Percentiles rank a stretch among this genome's conserved stretches.
Evolutionary conservation across 1,140 invertebrate species (phyloP).

Genomic region (Hestina assimilis): DNA sequence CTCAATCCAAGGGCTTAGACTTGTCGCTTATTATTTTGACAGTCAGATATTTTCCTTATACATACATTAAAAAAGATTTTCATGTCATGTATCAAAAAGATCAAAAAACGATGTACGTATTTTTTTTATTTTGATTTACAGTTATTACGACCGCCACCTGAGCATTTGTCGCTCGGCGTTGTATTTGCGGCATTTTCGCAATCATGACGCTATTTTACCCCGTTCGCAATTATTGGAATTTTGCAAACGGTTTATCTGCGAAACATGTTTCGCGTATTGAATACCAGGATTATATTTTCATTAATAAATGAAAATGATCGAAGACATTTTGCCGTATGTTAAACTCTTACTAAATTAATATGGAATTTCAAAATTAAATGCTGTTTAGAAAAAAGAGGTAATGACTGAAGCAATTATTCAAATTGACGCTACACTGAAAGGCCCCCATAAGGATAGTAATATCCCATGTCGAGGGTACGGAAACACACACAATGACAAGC

Average conservation of each 20-base stretch:
- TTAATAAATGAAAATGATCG: background rate
- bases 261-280: background rate
- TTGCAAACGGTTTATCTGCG: constrained; percentile 5
- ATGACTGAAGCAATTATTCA: too few relatives aligned
- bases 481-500: too few relatives aligned
- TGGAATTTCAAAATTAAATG: background rate
- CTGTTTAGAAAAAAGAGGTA: too few relatives aligned
- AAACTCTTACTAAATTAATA: background rate
- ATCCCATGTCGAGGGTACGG: too few relatives aligned
- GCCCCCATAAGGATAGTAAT: too few relatives aligned
- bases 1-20: too few relatives aligned
- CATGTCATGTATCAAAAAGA: background rate
- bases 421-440: too few relatives aligned
- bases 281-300: constrained; percentile 1
- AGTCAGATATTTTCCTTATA: too few relatives aligned
- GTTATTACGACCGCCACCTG: background rate
- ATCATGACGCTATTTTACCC: constrained; percentile 1
- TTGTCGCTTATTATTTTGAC: too few relatives aligned
- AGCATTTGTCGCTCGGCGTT: constrained; percentile 5
- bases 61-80: too few relatives aligned
- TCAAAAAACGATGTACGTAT: background rate
- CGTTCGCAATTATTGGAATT: constrained; percentile 13
- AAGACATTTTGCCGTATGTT: background rate
- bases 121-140: constrained; percentile 1
- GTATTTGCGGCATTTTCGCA: constrained; percentile 7